Conservation (phyloP, 2,888 invertebrate species). For the Amorpha juglandis region DNA sequence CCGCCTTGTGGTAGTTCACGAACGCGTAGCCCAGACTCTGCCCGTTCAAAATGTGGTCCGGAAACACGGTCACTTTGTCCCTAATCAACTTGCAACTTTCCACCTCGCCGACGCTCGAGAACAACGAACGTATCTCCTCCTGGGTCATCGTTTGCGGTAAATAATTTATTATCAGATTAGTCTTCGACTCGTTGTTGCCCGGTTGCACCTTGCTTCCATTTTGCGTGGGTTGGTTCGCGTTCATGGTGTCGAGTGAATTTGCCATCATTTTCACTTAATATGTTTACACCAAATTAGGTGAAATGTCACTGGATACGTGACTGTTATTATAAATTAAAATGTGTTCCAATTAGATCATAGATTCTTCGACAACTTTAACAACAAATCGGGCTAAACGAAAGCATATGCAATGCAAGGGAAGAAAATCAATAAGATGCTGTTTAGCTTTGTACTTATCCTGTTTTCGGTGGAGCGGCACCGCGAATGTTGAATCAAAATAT, state of each 20-base stretch:
- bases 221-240: constrained; percentile 86
- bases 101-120: constrained; percentile 97
- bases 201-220: constrained; percentile 89
- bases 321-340: constrained; percentile 53
- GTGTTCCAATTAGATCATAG: constrained; percentile 64
- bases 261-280: constrained; percentile 80
- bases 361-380: constrained; percentile 67
- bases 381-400: constrained; percentile 83
- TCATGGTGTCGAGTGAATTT: constrained; percentile 80
- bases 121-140: constrained; percentile 96
- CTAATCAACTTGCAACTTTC: constrained; percentile 98
- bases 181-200: constrained; percentile 96
- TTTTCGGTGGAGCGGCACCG: constrained; percentile 67
- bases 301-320: constrained; percentile 62
- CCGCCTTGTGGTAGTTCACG: constrained; percentile 92
- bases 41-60: constrained; percentile 86
- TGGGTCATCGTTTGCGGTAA: constrained; percentile 99
- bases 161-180: constrained; percentile 99
- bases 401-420: constrained; percentile 83
- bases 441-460: constrained; percentile 79
- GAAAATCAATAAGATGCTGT: constrained; percentile 85
- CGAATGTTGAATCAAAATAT: constrained; percentile 76
- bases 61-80: constrained; percentile 95
- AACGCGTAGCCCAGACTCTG: constrained; percentile 96
- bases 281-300: constrained; percentile 64